These are phyloP conservation scores for Oscarella lobularis DNA, from an alignment of 37 sponge, comb jelly and placozoan genomes.

Conservation along the genomic window DNA sequence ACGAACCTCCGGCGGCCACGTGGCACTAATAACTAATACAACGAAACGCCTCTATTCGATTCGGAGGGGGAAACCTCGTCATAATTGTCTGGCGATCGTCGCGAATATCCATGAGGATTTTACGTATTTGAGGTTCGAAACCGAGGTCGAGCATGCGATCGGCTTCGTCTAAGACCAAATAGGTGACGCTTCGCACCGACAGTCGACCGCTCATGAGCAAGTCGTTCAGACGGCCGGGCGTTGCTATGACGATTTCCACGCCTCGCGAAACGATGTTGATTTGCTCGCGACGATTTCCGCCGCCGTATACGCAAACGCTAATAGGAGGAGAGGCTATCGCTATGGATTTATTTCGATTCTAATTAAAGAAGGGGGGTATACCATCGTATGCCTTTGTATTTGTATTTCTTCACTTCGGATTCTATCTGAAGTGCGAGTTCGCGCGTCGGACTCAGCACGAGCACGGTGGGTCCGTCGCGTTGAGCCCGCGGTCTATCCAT, in stretches of 20 bases:
- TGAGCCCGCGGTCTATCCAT: slow-evolving; percentile 57
- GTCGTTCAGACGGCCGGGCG: slow-evolving; percentile 91
- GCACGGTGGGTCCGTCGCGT: slow-evolving; percentile 66
- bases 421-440: slow-evolving; percentile 94
- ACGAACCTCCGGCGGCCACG: slow-evolving; percentile 94
- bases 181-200: slow-evolving; percentile 56
- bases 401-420: slow-evolving; percentile 76
- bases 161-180: slow-evolving; percentile 94
- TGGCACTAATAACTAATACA: slow-evolving; percentile 49
- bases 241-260: slow-evolving; percentile 75
- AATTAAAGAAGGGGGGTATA: slow-evolving; percentile 1
- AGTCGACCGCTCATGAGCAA: slow-evolving; percentile 62
- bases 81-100: slow-evolving; percentile 94
- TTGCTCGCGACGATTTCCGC: slow-evolving; percentile 71
- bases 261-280: slow-evolving; percentile 37
- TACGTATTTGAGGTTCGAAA: slow-evolving; percentile 95
- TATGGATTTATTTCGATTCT: not conserved
- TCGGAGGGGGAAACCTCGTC: slow-evolving; percentile 91
- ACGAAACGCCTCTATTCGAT: not conserved
- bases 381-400: slow-evolving; percentile 69
- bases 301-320: slow-evolving; percentile 93
- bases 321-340: not conserved
- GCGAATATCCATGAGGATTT: slow-evolving; percentile 80
- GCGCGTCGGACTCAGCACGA: slow-evolving; percentile 84
- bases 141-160: slow-evolving; percentile 99